These are phyloP conservation scores for Platynereis dumerilii DNA, from an alignment of 2,888 invertebrate genomes.

Conservation along the genomic window DNA sequence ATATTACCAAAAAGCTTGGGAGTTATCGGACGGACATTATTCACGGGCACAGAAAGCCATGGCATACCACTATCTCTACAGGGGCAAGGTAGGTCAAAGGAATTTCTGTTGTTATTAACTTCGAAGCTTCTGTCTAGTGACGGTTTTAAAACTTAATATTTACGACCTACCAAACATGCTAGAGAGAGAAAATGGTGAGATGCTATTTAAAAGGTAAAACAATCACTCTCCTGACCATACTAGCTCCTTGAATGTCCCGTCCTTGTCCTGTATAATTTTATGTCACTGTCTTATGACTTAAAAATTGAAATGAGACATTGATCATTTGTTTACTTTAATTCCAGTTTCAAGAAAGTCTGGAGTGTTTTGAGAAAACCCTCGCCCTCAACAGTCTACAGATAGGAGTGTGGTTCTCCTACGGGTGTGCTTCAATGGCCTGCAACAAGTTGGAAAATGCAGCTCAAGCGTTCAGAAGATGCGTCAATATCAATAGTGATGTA, in stretches of 20 bases:
- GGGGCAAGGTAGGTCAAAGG: conserved; percentile 54
- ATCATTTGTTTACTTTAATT: too few relatives aligned
- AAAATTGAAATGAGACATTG: too few relatives aligned
- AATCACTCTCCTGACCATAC: too few relatives aligned
- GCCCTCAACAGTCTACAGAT: conserved; percentile 78
- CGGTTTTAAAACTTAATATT: too few relatives aligned
- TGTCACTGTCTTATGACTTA: too few relatives aligned
- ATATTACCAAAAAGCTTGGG: conserved; percentile 90
- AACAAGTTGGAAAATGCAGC: conserved; percentile 72
- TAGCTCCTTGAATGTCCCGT: too few relatives aligned
- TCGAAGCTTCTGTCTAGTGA: too few relatives aligned
- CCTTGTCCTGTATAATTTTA: too few relatives aligned
- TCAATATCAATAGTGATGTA: conserved; percentile 79
- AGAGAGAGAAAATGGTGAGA: too few relatives aligned
- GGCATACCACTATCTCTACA: conserved; percentile 69
- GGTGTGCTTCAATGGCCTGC: conserved; percentile 77
- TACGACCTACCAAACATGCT: too few relatives aligned
- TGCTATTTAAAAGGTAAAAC: too few relatives aligned
- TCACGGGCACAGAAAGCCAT: conserved; percentile 87
- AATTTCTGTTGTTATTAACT: too few relatives aligned
- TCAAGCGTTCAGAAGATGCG: conserved; percentile 84
- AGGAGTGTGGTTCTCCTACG: conserved; percentile 83
- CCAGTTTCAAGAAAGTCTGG: conserved; percentile 79
- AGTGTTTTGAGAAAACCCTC: conserved; percentile 81
- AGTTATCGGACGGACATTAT: conserved; percentile 80